These are phyloP conservation scores for Rhinoderma darwinii DNA, from an alignment of 2,113 vertebrate genomes.

Conservation along the genomic window DNA sequence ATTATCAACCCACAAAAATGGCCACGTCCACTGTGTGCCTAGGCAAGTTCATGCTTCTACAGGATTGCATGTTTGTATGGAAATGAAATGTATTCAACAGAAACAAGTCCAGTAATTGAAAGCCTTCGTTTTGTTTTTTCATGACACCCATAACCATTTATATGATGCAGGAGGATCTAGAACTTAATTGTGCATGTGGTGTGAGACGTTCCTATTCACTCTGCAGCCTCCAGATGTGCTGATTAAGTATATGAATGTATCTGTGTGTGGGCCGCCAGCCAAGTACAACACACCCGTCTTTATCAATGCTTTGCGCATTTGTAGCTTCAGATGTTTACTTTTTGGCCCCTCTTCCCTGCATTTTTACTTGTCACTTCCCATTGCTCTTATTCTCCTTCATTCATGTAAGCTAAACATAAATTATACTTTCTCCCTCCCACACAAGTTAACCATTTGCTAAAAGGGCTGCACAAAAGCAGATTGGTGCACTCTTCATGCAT, in stretches of 20 bases:
- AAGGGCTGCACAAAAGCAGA: background rate
- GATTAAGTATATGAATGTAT: conserved; percentile 68
- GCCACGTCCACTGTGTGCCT: background rate
- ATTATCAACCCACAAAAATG: background rate
- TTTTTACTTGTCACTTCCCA: conserved; percentile 61
- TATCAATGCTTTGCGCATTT: conserved; percentile 69
- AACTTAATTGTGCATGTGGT: background rate
- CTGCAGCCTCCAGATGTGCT: conserved; percentile 70
- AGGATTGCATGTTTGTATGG: background rate
- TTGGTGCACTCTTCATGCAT: background rate
- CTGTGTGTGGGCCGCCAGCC: conserved; percentile 66
- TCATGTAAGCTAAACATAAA: conserved; percentile 39
- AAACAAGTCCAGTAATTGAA: background rate
- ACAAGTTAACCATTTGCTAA: background rate
- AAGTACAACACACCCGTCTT: conserved; percentile 66
- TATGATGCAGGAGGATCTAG: background rate
- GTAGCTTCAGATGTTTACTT: conserved; percentile 70
- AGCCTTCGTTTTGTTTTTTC: too few species aligned
- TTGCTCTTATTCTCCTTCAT: conserved; percentile 32
- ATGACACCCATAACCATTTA: background rate
- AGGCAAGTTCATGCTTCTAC: background rate
- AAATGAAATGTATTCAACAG: background rate
- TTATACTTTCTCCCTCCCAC: background rate
- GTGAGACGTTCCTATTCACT: conserved; percentile 62
- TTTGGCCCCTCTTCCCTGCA: conserved; percentile 60